Evolutionary conservation across 2,888 invertebrate genomes (phyloP), one percentile per base, ranked within the genome.

Genomic region (Cynaeus angustus): DNA sequence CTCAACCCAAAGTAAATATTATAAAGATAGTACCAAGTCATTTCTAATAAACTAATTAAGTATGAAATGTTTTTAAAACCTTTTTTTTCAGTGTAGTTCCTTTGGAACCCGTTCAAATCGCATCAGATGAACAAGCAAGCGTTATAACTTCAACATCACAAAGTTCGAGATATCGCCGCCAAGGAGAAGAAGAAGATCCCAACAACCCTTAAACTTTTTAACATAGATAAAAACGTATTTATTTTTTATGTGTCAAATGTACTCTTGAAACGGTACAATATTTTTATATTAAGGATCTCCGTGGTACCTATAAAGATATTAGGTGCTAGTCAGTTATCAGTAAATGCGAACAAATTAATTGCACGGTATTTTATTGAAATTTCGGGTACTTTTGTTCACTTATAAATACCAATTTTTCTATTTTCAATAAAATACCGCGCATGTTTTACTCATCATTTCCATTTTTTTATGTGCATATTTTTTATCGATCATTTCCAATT

Each of bases 21-120:
- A 30, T 28, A 53, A 12, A 37, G 37, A 28, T 4, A 21, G 21
- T 21, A 21, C 21, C 1, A 21, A 21, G 21, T 21, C 21, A 21
- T 21, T 21, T 21, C 21, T 21, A n/a, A 4, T 21, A 21, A 21
- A 21, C 21, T 21, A 21, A 21, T 21, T 3, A 21, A 21, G 21
- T 21, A 21, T 21, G 21, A 21, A 21, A 21, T 21, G 21, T 21
- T 21, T 21, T 21, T 21, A 21, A 21, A 21, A 21, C 21, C 21
- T 21, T 21, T 21, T 76, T 69, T 71, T 66, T 68, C 80, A 90
- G 90, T 77, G 88, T 89, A 56, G 88, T 90, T 76, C 87, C 89
- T 71, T 82, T 90, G 79, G 90, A 90, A 79, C 87, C 88, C 59
- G 85, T 86, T 69, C 62, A 75, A 70, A 82, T 83, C 75, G 82